Evolutionary conservation across 2,113 vertebrate genomes (phyloP).

Genomic region (Pleuronectes platessa): DNA sequence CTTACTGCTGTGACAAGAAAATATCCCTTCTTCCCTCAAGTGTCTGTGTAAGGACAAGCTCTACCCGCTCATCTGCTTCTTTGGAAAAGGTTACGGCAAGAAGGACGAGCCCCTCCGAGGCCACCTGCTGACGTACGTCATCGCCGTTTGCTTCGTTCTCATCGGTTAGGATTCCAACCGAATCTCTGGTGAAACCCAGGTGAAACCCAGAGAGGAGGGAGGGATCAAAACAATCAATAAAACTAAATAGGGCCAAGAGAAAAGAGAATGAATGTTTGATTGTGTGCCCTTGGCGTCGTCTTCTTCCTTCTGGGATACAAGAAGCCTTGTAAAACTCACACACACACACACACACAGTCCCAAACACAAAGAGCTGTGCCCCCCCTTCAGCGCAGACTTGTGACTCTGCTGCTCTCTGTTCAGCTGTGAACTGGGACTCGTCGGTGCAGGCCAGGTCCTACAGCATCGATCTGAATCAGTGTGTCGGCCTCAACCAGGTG

Average conservation of each 20-base stretch:
- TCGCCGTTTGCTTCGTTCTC: conserved; percentile 92
- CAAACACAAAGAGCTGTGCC: too few relatives aligned
- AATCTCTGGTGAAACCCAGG: conserved; percentile 84
- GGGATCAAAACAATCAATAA: too few relatives aligned
- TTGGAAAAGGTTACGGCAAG: conserved; percentile 93
- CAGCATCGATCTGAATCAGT: conserved; percentile 91
- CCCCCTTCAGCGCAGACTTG: too few relatives aligned
- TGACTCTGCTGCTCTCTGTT: neutral
- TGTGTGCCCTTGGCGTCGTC: conserved; percentile 85
- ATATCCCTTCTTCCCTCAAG: conserved; percentile 62
- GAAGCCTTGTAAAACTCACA: conserved; percentile 86
- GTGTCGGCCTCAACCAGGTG: conserved; percentile 89
- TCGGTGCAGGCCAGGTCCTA: conserved; percentile 95
- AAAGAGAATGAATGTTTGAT: too few relatives aligned
- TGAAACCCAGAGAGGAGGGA: conserved; percentile 41
- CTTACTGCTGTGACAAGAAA: too few relatives aligned
- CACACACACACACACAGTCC: neutral
- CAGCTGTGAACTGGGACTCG: conserved; percentile 97
- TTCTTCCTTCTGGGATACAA: conserved; percentile 93
- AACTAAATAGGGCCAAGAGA: too few relatives aligned
- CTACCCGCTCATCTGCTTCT: conserved; percentile 94
- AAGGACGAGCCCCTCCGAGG: conserved; percentile 90
- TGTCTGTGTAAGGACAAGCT: conserved; percentile 94
- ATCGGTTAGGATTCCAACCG: conserved; percentile 82
- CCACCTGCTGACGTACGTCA: conserved; percentile 91